Evolutionary conservation across 35 echinoderm and acorn worm species (phyloP).

Genomic region (Chiridota heheva): DNA sequence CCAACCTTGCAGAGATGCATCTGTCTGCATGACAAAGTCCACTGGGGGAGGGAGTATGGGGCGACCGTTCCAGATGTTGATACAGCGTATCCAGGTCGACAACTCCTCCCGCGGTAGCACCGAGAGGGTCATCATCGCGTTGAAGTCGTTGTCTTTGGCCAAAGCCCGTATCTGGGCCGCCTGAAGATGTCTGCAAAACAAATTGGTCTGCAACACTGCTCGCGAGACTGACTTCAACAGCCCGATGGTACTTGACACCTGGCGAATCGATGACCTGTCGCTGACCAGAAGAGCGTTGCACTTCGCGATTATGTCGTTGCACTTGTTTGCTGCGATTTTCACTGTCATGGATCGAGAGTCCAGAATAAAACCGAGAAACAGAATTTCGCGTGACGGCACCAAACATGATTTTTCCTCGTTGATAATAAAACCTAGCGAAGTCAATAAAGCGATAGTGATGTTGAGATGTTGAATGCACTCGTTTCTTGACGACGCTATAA

Average conservation of each 20-base stretch:
- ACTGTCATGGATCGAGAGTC: background rate
- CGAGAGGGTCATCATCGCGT: background rate
- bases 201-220: background rate
- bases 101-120: background rate
- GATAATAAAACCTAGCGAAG: slow-evolving; percentile 8
- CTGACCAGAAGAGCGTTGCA: background rate
- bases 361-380: slow-evolving; percentile 28
- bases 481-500: slow-evolving; percentile 4
- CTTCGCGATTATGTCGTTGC: background rate
- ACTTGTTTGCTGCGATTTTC: background rate
- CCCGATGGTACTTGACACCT: background rate
- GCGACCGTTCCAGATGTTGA: slow-evolving; percentile 3
- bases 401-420: slow-evolving; percentile 33
- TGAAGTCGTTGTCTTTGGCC: background rate
- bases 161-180: background rate
- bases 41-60: background rate
- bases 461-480: background rate
- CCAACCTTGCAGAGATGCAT: slow-evolving; percentile 34
- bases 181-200: background rate
- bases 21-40: background rate
- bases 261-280: background rate
- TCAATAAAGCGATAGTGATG: background rate
- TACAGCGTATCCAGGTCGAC: background rate
- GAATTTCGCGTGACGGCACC: background rate
- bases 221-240: background rate